Evolutionary conservation across 2,888 invertebrate species (phyloP), one percentile per base, ranked within the genome.

Genomic region (Pemphredon lugubris): DNA sequence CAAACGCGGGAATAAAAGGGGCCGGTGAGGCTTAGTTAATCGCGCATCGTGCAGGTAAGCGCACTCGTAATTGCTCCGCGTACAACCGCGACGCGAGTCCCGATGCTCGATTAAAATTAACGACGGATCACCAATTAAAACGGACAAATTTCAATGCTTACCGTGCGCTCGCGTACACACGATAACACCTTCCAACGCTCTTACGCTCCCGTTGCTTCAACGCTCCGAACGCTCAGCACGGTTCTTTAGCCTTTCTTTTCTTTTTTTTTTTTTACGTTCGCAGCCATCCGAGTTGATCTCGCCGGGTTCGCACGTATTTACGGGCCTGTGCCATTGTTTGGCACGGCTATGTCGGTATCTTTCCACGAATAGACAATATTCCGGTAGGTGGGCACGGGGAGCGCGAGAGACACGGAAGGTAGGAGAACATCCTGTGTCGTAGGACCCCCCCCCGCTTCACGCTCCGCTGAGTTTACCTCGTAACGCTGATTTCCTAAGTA

Each of bases 401-500:
- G 65, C 48, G 54, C 74, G 71, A 76, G 63, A 71, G 77, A 84
- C 79, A 79, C 86, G 85, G 85, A 87, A 85, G 81, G 82, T 76
- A 81, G 83, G 70, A 81, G 77, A 79, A 83, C 83, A 85, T 85
- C 83, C 85, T 83, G 83, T 84, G 81, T 81, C 76, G 77, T 77
- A 81, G 79, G 77, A 79, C 75, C 73, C 83, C 79, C 78, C 75
- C 73, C 83, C 79, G 77, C 72, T 84, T 83, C 75, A 86, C 77
- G 87, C 85, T 86, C 81, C 68, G 84, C 58, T 81, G 85, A 72
- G 61, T 86, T 86, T 78, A 84, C 86, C 83, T 76, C 83, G 86
- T 87, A 84, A 85, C 84, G 84, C 81, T 86, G 86, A 86, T 86
- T 87, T 85, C 84, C 83, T 86, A 83, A 85, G 84, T 79, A 84